phyloP scores from a whole-genome alignment of 2,113 vertebrate species.

The Cromileptes altivelis region DNA sequence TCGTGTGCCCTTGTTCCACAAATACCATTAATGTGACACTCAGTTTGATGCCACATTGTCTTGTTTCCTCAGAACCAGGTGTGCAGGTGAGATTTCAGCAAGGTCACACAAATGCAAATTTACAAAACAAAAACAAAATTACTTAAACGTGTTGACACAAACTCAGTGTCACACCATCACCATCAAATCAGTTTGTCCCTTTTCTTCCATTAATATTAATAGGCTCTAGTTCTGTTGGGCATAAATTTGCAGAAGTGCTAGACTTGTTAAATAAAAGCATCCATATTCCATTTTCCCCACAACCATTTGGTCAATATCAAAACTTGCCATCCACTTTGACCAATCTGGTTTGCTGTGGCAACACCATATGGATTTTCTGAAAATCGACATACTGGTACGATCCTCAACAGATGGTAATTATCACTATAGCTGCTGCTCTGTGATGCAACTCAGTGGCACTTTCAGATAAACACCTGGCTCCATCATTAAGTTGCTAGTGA shows the following conservation, averaged over 20 bases:
- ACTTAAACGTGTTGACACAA: too few species aligned
- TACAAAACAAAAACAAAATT: background rate
- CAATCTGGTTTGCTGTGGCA: conserved; percentile 30
- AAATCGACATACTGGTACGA: conserved; percentile 57
- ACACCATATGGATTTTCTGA: conserved; percentile 55
- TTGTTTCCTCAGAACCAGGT: conserved; percentile 19
- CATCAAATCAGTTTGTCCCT: background rate
- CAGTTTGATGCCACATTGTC: conserved; percentile 10
- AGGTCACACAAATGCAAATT: conserved; percentile 1
- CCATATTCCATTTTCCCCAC: conserved; percentile 1
- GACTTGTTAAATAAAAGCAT: background rate
- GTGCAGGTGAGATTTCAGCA: conserved; percentile 27
- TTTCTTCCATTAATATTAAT: background rate
- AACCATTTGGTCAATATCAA: conserved; percentile 17
- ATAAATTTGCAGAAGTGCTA: background rate
- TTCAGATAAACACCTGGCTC: conserved; percentile 82
- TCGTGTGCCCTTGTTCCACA: conserved; percentile 1
- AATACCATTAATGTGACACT: conserved; percentile 1
- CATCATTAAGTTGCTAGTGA: conserved; percentile 58
- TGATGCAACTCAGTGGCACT: conserved; percentile 74
- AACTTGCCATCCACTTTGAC: too few species aligned
- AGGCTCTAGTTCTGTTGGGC: background rate
- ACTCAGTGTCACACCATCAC: background rate
- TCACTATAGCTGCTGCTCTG: conserved; percentile 55
- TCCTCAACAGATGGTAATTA: conserved; percentile 82